Percentiles rank a stretch among this genome's conserved stretches.
These are phyloP conservation scores for Epinephelus malabaricus DNA, from an alignment of 2,797 vertebrate genomes.

Conservation along the genomic window DNA sequence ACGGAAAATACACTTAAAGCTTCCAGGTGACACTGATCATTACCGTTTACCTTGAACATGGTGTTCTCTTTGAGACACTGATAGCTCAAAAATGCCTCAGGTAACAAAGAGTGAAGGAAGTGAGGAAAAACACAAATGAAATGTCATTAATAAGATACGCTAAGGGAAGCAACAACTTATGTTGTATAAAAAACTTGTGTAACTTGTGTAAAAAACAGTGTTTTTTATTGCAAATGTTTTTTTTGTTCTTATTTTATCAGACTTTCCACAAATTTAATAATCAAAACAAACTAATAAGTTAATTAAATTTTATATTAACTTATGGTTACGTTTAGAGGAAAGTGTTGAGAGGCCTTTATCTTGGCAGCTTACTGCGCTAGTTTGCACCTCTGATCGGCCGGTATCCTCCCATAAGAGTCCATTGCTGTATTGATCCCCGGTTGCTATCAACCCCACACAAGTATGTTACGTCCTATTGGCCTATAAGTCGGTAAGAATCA, in stretches of 20 bases:
- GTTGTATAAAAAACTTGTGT: too few species aligned
- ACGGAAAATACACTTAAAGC: not conserved
- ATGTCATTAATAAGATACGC: not conserved
- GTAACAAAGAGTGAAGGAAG: not conserved
- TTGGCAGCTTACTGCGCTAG: fast-evolving
- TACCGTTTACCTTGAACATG: too few species aligned
- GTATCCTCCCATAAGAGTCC: not conserved
- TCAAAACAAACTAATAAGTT: not conserved
- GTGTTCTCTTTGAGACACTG: too few species aligned
- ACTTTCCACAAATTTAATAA: not conserved
- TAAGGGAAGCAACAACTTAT: too few species aligned
- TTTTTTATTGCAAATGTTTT: not conserved
- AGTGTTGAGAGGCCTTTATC: not conserved
- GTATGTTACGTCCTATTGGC: not conserved
- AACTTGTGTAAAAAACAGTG: too few species aligned
- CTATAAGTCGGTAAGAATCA: not conserved
- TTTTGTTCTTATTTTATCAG: not conserved
- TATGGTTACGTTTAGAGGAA: not conserved
- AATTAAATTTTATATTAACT: not conserved
- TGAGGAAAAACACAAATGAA: not conserved
- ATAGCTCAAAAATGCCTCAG: not conserved
- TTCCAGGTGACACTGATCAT: too few species aligned
- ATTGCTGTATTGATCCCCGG: not conserved
- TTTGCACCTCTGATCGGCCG: not conserved
- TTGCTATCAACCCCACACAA: not conserved